Conservation (phyloP, 2,888 invertebrate genomes). For the Nasonia oneida region DNA sequence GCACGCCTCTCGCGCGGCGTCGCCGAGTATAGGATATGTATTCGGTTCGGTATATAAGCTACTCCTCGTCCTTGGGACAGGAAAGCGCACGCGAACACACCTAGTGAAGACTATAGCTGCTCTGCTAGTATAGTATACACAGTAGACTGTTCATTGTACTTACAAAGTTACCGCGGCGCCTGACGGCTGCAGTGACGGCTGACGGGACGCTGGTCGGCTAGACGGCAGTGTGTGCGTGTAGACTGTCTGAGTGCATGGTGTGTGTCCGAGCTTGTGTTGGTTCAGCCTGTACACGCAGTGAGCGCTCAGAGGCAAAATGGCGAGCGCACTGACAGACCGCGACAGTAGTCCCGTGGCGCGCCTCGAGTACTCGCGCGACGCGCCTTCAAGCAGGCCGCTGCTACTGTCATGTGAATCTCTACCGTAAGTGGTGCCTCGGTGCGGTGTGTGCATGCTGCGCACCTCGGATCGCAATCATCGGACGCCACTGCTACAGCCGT, state of each 20-base stretch:
- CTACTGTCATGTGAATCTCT: slow-evolving; percentile 14
- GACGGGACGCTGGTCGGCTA: no score
- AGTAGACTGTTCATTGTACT: no score
- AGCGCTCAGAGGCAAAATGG: slow-evolving; percentile 49
- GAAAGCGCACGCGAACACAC: slow-evolving; percentile 38
- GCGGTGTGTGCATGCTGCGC: background rate
- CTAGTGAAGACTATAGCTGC: background rate
- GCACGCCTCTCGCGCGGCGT: background rate
- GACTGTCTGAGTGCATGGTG: no score
- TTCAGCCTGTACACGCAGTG: background rate
- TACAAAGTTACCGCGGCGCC: no score
- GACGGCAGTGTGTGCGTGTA: no score
- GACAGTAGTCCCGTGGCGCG: slow-evolving; percentile 45
- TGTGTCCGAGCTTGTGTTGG: background rate
- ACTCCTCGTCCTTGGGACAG: background rate
- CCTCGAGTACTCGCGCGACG: slow-evolving; percentile 10
- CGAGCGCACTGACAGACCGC: slow-evolving; percentile 39
- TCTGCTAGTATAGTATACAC: no score
- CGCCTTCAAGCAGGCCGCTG: background rate
- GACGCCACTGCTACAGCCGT: background rate
- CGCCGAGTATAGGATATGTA: no score
- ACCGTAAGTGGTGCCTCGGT: background rate
- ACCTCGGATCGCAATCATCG: background rate
- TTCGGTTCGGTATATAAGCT: no score
- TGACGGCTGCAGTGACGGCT: no score